These are phyloP conservation scores for Philopotamus ludificatus DNA, from an alignment of 1,140 invertebrate species.

Conservation along the genomic window DNA sequence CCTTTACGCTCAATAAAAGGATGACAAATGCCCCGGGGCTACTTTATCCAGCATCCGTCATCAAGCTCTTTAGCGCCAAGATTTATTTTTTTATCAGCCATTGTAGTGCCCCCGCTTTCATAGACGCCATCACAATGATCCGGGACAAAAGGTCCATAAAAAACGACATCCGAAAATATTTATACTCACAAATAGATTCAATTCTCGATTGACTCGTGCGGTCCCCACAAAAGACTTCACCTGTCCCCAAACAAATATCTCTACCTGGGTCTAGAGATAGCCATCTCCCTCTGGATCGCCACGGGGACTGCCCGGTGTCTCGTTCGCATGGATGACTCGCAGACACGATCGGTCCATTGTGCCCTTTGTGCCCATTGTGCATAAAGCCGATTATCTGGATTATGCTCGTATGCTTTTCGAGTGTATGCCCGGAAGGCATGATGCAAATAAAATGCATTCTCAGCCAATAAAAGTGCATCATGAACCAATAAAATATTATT, in stretches of 20 bases:
- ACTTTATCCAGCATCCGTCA: slow-evolving; percentile 1
- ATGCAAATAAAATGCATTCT: too few species aligned
- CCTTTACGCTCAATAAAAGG: slow-evolving; percentile 5
- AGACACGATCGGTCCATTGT: slow-evolving; percentile 5
- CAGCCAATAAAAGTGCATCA: too few species aligned
- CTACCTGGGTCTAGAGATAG: slow-evolving; percentile 5
- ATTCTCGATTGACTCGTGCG: slow-evolving; percentile 26
- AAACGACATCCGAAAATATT: slow-evolving; percentile 11
- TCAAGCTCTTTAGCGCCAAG: neutral
- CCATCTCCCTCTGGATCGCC: neutral
- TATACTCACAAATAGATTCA: neutral
- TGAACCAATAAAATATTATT: too few species aligned
- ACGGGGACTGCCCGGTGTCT: neutral
- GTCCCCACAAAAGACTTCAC: slow-evolving; percentile 16
- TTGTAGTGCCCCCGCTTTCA: neutral
- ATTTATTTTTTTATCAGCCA: neutral
- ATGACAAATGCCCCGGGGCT: neutral
- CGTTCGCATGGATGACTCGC: neutral
- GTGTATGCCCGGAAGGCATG: too few species aligned
- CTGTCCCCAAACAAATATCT: slow-evolving; percentile 12
- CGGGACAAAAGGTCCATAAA: slow-evolving; percentile 12
- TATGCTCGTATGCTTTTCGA: neutral
- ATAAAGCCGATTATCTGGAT: slow-evolving; percentile 28
- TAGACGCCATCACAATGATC: slow-evolving; percentile 13
- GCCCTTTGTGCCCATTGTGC: slow-evolving; percentile 32